Evolutionary conservation across 2,888 invertebrate species (phyloP), one percentile per base, ranked within the genome.

Genomic region (Criorhina ranunculi): DNA sequence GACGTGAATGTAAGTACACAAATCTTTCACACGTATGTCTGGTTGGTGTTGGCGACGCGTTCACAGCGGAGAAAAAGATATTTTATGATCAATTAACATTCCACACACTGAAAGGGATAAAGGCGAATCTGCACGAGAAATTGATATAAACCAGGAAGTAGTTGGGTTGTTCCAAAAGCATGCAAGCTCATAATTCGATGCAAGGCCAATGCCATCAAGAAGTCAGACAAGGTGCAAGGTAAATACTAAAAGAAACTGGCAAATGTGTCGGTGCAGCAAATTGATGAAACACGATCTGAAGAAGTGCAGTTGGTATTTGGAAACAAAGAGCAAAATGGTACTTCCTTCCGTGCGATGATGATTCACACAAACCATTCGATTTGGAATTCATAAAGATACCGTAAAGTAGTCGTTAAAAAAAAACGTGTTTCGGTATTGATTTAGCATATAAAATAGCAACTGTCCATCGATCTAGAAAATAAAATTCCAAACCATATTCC

Each of bases 141-240:
- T 9, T 8, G 9, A 15, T 19, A 24, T 15, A 24, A 60, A 62
- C 80, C 67, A 60, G 80, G 80, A 80, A 80, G 55, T 24, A 4
- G 24, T 62, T 17, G 15, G 2, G 37, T 19, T 44, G 4, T 40
- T 35, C 33, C 40, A 55, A 60, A 35, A 66, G 53, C 66, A 53
- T 60, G 75, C 40, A 60, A 40, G 31, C 42, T 67, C 55, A 80
- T 75, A 67, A 46, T 67, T 62, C 55, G 59, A 24, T n/a, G 29
- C 81, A 57, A 76, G 81, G 76, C 53, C 72, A 62, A 72, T 7
- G 51, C 5, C 60, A 53, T 62, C 76, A 76, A 57, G 62, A 70
- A 76, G 49, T 64, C 55, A n/a, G n/a, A 62, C 40, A 80, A 53
- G 67, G 75, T 75, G 66, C 62, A 80, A 75, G 46, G 46, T n/a